phyloP scores from a whole-genome alignment of 2,113 vertebrate species.

The Cephalopterus ornatus region DNA sequence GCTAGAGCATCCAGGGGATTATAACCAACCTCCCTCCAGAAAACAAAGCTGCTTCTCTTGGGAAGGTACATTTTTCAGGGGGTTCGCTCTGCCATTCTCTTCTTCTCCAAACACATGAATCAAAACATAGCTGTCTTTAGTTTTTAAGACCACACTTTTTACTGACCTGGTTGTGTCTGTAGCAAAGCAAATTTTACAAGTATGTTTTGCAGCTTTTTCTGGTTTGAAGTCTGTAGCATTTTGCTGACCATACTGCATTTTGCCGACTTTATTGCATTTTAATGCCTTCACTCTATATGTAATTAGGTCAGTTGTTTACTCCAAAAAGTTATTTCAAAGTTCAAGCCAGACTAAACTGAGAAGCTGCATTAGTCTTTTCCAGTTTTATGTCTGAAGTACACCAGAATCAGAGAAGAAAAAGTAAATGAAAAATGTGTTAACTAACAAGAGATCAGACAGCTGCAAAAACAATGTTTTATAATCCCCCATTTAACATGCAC shows the following conservation, averaged over 20 bases:
- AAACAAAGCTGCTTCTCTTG: background rate
- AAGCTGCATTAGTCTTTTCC: background rate
- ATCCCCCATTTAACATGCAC: constrained; percentile 10
- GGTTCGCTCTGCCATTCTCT: background rate
- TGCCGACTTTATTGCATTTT: constrained; percentile 15
- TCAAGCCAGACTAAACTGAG: constrained; percentile 47
- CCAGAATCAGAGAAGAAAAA: background rate
- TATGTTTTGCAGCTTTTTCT: background rate
- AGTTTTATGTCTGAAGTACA: constrained; percentile 29
- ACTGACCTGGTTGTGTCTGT: background rate
- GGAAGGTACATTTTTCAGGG: background rate
- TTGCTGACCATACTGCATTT: background rate
- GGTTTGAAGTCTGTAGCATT: background rate
- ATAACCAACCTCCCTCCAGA: background rate
- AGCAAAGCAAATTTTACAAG: background rate
- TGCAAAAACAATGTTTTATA: constrained; percentile 47
- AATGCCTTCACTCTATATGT: constrained; percentile 23
- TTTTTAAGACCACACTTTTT: background rate
- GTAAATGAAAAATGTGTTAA: constrained; percentile 25
- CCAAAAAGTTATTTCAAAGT: constrained; percentile 38
- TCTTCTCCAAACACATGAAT: background rate
- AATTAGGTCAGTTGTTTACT: constrained; percentile 60
- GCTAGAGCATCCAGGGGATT: background rate
- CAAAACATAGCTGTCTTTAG: background rate
- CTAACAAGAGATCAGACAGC: constrained; percentile 21